Base-by-base conservation (phyloP, 2,888 invertebrate genomes). In the Sicus ferrugineus region DNA sequence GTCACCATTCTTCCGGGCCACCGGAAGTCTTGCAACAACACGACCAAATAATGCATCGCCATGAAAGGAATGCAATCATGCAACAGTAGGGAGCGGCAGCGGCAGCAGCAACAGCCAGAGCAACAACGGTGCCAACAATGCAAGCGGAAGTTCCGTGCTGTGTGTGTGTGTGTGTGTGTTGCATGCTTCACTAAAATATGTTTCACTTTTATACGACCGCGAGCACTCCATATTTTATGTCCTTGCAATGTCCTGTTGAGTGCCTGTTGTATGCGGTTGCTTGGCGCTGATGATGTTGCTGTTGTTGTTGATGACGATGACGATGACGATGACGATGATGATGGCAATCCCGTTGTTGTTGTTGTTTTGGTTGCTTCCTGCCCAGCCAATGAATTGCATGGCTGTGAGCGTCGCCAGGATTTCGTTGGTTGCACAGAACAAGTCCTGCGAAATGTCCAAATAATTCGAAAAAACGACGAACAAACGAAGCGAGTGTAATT, bases 141-240 rank as follows among this genome's bases (percentile, higher is more conserved):
- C 23, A 61, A 50, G 23, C 63, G 69, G 23, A 65, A 65, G 69
- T 34, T 52, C 21, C 54, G 65, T 34, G 54, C 54, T n/a, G n/a
- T n/a, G n/a, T n/a, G n/a, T n/a, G n/a, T n/a, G 52, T 65, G 61
- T 61, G 26, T 26, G 16, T 11, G 23, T 21, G 50, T 52, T 64
- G 65, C 65, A 54, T 65, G 65, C 54, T 65, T 54, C 65, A 65
- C 23, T 52, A 38, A 65, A 65, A 65, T 65, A 65, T 65, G 65
- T 65, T 54, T 65, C 54, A 54, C 52, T 54, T 31, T 61, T 54
- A 23, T 54, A 6, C 31, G 30, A 4, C 58, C n/a, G 7, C 61
- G 61, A 61, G 38, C 21, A 34, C 38, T 61, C 62, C 62, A 46
- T 62, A 62, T 46, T 62, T 62, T 46, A 62, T 46, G 62, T 42